Conservation (phyloP, 64 coral and sea anemone genomes). For the Catalaphyllia jardinei region DNA sequence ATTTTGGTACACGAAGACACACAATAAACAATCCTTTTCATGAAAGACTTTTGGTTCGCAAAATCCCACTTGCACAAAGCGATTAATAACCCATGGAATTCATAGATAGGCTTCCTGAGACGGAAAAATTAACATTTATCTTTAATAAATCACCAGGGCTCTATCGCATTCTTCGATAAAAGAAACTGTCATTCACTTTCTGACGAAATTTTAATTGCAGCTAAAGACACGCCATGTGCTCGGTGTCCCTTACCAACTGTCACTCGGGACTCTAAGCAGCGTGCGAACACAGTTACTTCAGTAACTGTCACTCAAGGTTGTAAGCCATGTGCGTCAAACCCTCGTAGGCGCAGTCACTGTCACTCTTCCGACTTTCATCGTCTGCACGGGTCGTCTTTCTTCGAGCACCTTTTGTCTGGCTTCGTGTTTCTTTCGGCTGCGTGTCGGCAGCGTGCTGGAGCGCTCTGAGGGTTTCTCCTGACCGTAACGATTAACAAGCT, state of each 20-base stretch:
- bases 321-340: slow-evolving; percentile 18
- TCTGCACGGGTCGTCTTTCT: slow-evolving; percentile 4
- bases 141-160: no score
- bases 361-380: slow-evolving; percentile 54
- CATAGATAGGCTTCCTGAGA: no score
- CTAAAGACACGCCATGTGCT: background rate
- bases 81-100: background rate
- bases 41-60: background rate
- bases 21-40: no score
- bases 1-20: background rate
- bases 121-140: no score
- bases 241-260: background rate
- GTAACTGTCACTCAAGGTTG: background rate
- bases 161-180: no score
- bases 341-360: slow-evolving; percentile 56
- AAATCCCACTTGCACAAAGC: background rate
- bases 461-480: slow-evolving; percentile 21
- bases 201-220: background rate
- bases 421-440: slow-evolving; percentile 31
- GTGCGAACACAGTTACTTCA: background rate
- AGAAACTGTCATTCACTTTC: no score
- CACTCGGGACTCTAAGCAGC: background rate
- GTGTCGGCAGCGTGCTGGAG: slow-evolving; percentile 17
- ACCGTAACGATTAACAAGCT: slow-evolving; percentile 66
- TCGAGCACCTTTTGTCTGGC: background rate